Evolutionary conservation across 2,888 invertebrate species (phyloP), one percentile per base, ranked within the genome.

Genomic region (Euspilapteryx auroguttella): DNA sequence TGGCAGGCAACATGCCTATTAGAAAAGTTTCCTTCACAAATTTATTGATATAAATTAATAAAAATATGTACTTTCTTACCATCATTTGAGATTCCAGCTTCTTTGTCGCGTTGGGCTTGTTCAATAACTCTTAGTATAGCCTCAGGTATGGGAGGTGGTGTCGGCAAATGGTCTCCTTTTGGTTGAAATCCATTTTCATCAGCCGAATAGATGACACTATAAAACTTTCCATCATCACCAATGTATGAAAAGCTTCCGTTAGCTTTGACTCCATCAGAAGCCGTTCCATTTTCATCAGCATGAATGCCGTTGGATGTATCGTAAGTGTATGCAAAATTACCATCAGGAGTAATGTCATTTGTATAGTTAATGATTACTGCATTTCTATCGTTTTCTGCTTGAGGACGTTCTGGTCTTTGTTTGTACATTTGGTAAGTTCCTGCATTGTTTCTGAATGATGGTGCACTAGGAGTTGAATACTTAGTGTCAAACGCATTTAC

Each of bases 291-390:
- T 49, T 68, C 66, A 39, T 65, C 55, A 17, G 47, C 59, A 37
- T 64, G 62, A 27, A 71, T 65, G 8, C 64, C 65, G 36, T 73
- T 68, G 3, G 68, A 66, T 2, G 69, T 69, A 14, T 71, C 62
- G 36, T 47, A 66, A 32, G 42, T 56, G 28, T 68, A 69, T 2
- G 52, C 44, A 38, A 50, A 71, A 15, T 29, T 22, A 7, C 55
- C 50, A 28, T 62, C 55, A 12, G 64, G 58, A 25, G 49, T 52
- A 7, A 53, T 39, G 8, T 40, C 28, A 26, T 56, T 62, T 11
- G 63, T 47, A 23, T 62, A 58, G n/a, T 49, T 59, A 0, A 61
- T 27, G 13, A 63, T 62, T 0, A 49, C 39, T 9, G 68, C 64
- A 24, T 45, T 55, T 36, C 49, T 51, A 8, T 71, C 66, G 14